Base-by-base conservation (phyloP, 1,140 invertebrate species). In the Galleria mellonella region DNA sequence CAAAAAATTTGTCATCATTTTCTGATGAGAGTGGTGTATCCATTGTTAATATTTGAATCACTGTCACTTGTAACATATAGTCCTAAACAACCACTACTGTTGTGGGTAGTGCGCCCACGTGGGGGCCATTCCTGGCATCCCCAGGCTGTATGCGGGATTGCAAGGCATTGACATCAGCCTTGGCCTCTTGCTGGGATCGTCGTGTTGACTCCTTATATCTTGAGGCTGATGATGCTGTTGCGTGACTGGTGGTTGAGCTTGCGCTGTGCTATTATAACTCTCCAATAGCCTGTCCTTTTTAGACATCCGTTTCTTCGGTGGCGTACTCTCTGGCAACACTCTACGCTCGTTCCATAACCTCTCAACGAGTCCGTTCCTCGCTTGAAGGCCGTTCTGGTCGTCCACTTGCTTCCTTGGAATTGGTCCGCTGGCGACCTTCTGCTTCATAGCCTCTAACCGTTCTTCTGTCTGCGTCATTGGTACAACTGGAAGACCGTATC, bases 401-500 rank as follows among this genome's bases (percentile, higher is more conserved):
- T 76, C 75, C 0, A 59, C 54, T 28, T 68, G 62, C 44, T 75
- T 77, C 11, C 68, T 56, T 0, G 76, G 64, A 9, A 77, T 49
- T 0, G 76, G 59, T 0, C 66, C 62, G 17, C 77, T 82, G 0
- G 79, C 79, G 0, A 82, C 79, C 6, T 72, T 70, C 37, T 83
- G 79, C 41, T 83, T 83, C 79, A 83, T 81, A 0, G 64, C 64
- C 40, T 83, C 79, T 1, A 83, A 33, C 0, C 79, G 50, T 23
- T 83, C 79, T 14, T 83, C 79, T 0, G 79, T 61, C 4, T 63
- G 68, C 0, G 70, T 71, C 72, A 83, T 79, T 1, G 60, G 62
- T 1, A 62, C 51, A 0, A 55, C 51, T 0, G 67, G 53, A 0
- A 83, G 31, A 0, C 68, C 67, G 9, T 67, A 36, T 4, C 51